Evolutionary conservation across 2,113 vertebrate species (phyloP).

Genomic region (Lota lota): DNA sequence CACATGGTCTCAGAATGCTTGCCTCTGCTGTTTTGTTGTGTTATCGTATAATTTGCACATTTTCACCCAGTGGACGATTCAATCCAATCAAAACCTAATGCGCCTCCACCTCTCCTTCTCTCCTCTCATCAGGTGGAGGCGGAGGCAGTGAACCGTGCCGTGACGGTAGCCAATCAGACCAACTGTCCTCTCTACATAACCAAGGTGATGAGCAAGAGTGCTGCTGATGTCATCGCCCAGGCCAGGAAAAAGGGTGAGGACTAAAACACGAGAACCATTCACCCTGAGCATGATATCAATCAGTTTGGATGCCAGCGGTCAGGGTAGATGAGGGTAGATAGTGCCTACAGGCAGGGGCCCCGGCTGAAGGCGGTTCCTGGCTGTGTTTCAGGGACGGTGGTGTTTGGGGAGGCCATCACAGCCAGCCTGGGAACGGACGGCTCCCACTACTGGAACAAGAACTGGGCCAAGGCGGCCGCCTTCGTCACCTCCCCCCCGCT

Average conservation of each 20-base stretch:
- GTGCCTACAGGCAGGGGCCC: no score
- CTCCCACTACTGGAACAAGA: slow-evolving; percentile 99
- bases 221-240: slow-evolving; percentile 93
- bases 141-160: slow-evolving; percentile 91
- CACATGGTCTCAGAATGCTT: no score
- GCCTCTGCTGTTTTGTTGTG: no score
- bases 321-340: slow-evolving; percentile 68
- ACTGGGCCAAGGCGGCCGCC: slow-evolving; percentile 97
- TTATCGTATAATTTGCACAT: no score
- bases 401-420: slow-evolving; percentile 94
- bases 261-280: no score
- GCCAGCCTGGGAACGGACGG: slow-evolving; percentile 95
- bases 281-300: no score
- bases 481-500: slow-evolving; percentile 95
- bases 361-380: neutral
- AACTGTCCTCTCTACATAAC: slow-evolving; percentile 98
- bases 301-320: no score
- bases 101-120: no score
- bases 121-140: slow-evolving; percentile 85
- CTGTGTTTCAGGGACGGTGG: slow-evolving; percentile 83
- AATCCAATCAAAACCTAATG: no score
- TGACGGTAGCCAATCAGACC: slow-evolving; percentile 98
- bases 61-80: no score
- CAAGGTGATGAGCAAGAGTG: slow-evolving; percentile 99
- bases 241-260: slow-evolving; percentile 94